Percentiles rank a stretch among this genome's conserved stretches.
phyloP scores from a whole-genome alignment of 2,113 vertebrate genomes.

The Eclectus roratus region DNA sequence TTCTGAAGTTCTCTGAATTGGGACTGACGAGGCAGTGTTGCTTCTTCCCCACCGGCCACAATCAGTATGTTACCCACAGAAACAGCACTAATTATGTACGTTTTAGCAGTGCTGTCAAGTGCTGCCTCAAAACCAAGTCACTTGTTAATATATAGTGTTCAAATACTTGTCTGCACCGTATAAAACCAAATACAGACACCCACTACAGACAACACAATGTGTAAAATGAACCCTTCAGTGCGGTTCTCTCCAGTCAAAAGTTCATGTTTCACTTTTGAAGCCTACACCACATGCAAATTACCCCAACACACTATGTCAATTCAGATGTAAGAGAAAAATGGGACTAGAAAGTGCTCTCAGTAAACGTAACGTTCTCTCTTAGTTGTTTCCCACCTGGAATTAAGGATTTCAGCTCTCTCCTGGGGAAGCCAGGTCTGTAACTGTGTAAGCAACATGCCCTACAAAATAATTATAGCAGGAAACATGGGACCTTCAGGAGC shows the following conservation, averaged over 20 bases:
- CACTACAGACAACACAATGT: fast-evolving
- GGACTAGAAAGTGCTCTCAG: background rate
- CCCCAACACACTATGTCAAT: background rate
- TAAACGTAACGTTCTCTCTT: background rate
- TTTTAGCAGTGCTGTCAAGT: background rate
- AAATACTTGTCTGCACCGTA: background rate
- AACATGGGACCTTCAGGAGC: background rate
- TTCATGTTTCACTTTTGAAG: background rate
- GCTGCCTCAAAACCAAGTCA: background rate
- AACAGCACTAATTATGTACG: background rate
- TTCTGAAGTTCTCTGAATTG: background rate
- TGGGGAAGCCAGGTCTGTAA: background rate
- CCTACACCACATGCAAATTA: background rate
- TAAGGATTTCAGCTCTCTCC: background rate
- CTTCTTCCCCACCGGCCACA: background rate
- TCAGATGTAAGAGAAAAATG: background rate
- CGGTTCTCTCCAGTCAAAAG: background rate
- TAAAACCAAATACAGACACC: background rate
- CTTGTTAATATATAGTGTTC: background rate
- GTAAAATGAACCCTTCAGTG: background rate
- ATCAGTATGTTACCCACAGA: background rate
- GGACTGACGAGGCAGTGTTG: fast-evolving
- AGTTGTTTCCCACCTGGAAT: background rate
- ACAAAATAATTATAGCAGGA: background rate
- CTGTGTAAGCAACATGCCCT: background rate